phyloP scores from a whole-genome alignment of 2,113 vertebrate species.

The Passer domesticus region DNA sequence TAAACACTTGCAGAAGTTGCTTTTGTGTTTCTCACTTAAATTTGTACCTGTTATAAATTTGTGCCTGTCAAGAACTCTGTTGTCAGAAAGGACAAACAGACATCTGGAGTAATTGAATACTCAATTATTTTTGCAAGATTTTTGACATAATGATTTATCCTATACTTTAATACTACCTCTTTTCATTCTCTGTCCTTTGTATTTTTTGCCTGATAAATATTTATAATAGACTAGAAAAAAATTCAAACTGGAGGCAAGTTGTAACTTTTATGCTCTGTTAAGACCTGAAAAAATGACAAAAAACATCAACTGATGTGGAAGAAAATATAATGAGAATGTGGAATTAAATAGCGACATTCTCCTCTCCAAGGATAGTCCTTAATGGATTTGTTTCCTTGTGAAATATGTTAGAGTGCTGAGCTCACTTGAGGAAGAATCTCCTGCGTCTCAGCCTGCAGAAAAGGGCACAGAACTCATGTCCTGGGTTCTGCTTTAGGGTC shows the following conservation, averaged over 20 bases:
- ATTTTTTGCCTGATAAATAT: slow-evolving; percentile 20
- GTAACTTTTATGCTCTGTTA: not conserved
- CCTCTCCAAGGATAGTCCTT: not conserved
- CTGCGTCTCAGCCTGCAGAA: not conserved
- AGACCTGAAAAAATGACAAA: not conserved
- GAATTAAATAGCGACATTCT: not conserved
- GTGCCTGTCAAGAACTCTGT: not conserved
- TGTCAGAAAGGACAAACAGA: not conserved
- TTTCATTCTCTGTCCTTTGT: not conserved
- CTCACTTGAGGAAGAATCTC: not conserved
- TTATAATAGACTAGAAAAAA: not conserved
- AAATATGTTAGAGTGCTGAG: not conserved
- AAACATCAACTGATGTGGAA: not conserved
- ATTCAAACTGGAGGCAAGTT: not conserved
- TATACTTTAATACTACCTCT: not conserved
- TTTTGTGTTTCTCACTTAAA: not conserved
- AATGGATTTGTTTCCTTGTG: not conserved
- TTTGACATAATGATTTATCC: slow-evolving; percentile 12
- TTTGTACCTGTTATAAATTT: not conserved
- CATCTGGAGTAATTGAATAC: not conserved
- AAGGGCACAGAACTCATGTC: not conserved
- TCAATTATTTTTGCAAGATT: not conserved
- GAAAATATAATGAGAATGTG: not conserved
- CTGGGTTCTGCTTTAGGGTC: not conserved
- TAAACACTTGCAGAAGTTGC: not conserved